A percentile compares a stretch with the other conserved stretches of the same genome.
phyloP scores from a whole-genome alignment of 2,797 vertebrate genomes.

The Ciconia nigra region DNA sequence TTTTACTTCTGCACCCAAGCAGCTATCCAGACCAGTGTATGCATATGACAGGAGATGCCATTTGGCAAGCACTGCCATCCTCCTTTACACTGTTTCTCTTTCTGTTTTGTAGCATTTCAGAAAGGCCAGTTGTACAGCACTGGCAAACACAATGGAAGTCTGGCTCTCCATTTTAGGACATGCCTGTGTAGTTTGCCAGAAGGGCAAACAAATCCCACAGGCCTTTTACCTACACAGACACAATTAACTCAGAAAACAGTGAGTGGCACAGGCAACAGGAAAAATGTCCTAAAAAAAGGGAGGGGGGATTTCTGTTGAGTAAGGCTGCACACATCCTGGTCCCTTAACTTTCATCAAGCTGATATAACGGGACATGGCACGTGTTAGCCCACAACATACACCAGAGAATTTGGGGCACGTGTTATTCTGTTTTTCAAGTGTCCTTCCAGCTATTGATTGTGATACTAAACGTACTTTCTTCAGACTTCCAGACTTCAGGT shows the following conservation, averaged over 20 bases:
- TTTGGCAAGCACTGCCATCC: background rate
- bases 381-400: background rate
- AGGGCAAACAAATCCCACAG: conserved; percentile 14
- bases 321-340: background rate
- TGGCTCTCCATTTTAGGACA: background rate
- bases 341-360: background rate
- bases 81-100: background rate
- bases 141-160: conserved; percentile 22
- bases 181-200: background rate
- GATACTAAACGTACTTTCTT: background rate
- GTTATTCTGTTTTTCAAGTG: conserved; percentile 27
- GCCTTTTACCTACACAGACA: background rate
- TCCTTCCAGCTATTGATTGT: conserved; percentile 53
- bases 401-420: background rate
- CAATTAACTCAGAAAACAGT: background rate
- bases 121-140: background rate
- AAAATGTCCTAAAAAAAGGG: background rate
- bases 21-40: background rate
- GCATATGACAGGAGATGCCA: background rate
- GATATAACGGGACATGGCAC: background rate
- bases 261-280: background rate
- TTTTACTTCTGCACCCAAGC: conserved; percentile 1
- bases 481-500: background rate
- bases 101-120: background rate
- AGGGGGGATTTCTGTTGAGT: background rate